Percentiles rank a stretch among this genome's conserved stretches.
These are phyloP conservation scores for Pseudolaguvia tuberculata DNA, from an alignment of 2,113 vertebrate genomes.

Conservation along the genomic window DNA sequence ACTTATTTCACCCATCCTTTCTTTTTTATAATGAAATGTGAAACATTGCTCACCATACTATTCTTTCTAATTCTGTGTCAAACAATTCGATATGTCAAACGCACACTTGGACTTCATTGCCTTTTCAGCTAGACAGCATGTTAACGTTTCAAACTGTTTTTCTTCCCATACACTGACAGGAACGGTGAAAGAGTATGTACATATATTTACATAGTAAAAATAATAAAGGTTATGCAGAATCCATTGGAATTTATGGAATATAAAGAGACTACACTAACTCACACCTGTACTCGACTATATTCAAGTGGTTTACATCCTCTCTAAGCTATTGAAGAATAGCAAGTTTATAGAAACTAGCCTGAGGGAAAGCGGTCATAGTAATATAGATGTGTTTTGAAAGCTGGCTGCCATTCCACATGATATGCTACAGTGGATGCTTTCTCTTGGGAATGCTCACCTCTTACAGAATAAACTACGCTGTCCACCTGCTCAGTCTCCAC, in stretches of 20 bases:
- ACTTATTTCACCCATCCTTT: background rate
- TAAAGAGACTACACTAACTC: background rate
- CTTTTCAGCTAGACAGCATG: constrained; percentile 8
- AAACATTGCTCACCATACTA: constrained; percentile 18
- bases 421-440: constrained; percentile 53
- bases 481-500: constrained; percentile 31
- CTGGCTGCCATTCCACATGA: constrained; percentile 56
- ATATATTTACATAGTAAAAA: background rate
- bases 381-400: constrained; percentile 59
- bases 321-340: constrained; percentile 56
- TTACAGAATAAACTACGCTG: constrained; percentile 48
- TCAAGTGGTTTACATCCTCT: constrained; percentile 28
- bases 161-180: background rate
- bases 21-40: constrained; percentile 10
- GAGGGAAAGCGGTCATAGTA: constrained; percentile 40
- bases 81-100: constrained; percentile 34
- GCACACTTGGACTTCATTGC: constrained; percentile 16
- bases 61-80: constrained; percentile 21
- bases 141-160: background rate
- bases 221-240: background rate
- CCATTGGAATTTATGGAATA: background rate
- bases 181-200: background rate
- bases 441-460: constrained; percentile 40
- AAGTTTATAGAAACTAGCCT: constrained; percentile 45
- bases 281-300: constrained; percentile 1